Conservation (phyloP, 2,888 invertebrate species). For the Cerastis leucographa region DNA sequence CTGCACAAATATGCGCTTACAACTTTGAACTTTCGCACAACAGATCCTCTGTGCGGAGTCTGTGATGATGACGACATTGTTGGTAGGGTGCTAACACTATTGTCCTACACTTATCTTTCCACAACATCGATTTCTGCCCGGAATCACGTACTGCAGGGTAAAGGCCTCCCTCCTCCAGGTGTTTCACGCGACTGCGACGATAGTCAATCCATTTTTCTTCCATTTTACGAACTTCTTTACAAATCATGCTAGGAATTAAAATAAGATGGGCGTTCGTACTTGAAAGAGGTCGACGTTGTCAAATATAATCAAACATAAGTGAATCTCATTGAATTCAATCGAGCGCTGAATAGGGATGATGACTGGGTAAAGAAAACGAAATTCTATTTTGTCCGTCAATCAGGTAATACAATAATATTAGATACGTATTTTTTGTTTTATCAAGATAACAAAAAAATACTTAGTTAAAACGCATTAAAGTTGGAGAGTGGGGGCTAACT, state of each 20-base stretch:
- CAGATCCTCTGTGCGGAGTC: not conserved
- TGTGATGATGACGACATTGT: not conserved
- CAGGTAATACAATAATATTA: no score
- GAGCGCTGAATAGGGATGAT: not conserved
- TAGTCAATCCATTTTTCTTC: not conserved
- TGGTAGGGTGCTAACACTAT: no score
- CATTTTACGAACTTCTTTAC: not conserved
- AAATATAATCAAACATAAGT: not conserved
- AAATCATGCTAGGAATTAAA: not conserved
- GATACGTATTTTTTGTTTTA: no score
- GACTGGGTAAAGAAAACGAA: no score
- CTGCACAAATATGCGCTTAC: not conserved
- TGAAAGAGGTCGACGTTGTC: not conserved
- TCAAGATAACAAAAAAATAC: no score
- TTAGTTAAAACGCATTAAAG: no score
- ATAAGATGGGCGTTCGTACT: not conserved
- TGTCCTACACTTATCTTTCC: not conserved
- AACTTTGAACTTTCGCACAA: conserved; percentile 8
- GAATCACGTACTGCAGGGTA: not conserved
- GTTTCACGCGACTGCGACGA: not conserved
- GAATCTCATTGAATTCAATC: conserved; percentile 8
- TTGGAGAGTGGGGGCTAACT: no score
- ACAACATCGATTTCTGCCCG: not conserved
- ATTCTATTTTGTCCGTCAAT: no score
- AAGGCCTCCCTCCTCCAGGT: not conserved